Evolutionary conservation across 2,888 invertebrate genomes (phyloP).

Genomic region (Protophormia terraenovae): DNA sequence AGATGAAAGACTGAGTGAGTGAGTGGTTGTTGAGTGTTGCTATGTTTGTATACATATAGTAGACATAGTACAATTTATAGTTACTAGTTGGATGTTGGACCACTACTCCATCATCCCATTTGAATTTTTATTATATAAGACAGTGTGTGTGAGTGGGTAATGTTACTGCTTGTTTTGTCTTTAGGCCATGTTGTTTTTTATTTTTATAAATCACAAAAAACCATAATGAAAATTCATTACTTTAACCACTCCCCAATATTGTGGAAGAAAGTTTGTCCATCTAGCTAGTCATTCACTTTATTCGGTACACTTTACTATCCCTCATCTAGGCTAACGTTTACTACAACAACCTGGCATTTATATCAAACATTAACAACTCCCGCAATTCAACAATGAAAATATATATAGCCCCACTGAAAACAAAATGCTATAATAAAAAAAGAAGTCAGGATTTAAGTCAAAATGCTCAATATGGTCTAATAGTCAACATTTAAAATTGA

Average conservation of each 20-base stretch:
- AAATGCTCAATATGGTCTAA: conserved; percentile 66
- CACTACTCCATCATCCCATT: not conserved
- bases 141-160: conserved; percentile 4
- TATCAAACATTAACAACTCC: conserved; percentile 62
- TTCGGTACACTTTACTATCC: too few relatives aligned
- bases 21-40: not conserved
- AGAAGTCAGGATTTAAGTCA: conserved; percentile 55
- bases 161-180: conserved; percentile 55
- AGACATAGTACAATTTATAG: conserved; percentile 15
- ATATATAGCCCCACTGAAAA: not conserved
- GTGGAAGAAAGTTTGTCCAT: conserved; percentile 44
- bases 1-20: not conserved
- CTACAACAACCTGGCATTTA: conserved; percentile 33
- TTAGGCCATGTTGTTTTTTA: conserved; percentile 54
- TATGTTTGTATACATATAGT: too few relatives aligned
- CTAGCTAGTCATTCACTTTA: conserved; percentile 23
- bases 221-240: conserved; percentile 66
- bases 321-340: not conserved
- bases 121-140: not conserved
- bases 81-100: not conserved
- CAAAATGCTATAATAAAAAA: conserved; percentile 20
- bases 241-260: conserved; percentile 66
- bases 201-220: conserved; percentile 48
- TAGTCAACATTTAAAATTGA: conserved; percentile 66
- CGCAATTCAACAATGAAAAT: conserved; percentile 63